These are phyloP conservation scores for Gila robusta DNA, from an alignment of 2,797 vertebrate genomes.

Conservation along the genomic window DNA sequence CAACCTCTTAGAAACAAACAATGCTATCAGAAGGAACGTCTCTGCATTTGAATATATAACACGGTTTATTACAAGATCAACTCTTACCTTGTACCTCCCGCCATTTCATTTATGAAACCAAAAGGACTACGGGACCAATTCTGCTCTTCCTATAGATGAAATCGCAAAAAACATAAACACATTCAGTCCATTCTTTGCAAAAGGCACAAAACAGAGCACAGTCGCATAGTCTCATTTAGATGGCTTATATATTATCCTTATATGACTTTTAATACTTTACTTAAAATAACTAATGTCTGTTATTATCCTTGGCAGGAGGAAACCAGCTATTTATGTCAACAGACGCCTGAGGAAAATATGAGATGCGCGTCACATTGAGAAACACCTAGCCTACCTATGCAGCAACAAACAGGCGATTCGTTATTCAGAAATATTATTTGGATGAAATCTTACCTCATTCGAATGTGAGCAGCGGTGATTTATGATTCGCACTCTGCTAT, in stretches of 20 bases:
- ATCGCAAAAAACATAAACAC: slow-evolving; percentile 15
- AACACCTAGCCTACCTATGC: not conserved
- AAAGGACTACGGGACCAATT: not conserved
- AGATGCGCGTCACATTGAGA: slow-evolving; percentile 6
- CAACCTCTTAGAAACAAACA: not conserved
- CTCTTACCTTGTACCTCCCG: slow-evolving; percentile 28
- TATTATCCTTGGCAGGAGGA: not conserved
- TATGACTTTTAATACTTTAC: not conserved
- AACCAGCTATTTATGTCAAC: slow-evolving; percentile 19
- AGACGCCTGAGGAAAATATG: slow-evolving; percentile 11
- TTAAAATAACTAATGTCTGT: not conserved
- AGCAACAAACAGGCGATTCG: not conserved
- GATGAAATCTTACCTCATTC: slow-evolving; percentile 5
- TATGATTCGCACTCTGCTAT: not conserved
- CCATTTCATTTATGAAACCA: slow-evolving; percentile 22
- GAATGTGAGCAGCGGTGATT: not conserved
- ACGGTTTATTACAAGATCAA: not conserved
- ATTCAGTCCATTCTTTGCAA: not conserved
- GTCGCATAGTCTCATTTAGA: not conserved
- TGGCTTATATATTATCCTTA: not conserved
- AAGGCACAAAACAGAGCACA: not conserved
- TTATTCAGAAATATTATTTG: not conserved
- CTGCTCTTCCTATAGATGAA: slow-evolving; percentile 24
- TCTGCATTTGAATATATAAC: not conserved
- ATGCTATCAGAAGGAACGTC: not conserved